These are phyloP conservation scores for Synodontis membranacea DNA, from an alignment of 2,113 vertebrate species.

Conservation along the genomic window DNA sequence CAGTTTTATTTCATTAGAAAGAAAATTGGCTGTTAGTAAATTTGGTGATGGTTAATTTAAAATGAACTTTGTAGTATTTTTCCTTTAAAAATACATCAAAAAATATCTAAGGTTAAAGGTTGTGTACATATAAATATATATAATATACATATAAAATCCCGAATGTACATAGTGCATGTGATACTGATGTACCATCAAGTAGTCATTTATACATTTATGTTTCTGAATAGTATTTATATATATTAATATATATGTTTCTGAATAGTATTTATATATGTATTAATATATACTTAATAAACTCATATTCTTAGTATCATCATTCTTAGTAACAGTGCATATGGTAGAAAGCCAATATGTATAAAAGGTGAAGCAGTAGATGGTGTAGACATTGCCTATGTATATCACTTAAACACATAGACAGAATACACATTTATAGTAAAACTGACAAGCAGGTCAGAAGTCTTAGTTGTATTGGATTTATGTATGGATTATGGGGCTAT, in stretches of 20 bases:
- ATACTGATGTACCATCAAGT: not conserved
- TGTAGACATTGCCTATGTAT: not conserved
- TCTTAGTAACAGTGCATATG: not conserved
- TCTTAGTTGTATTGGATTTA: not conserved
- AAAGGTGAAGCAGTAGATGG: not conserved
- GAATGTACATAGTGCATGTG: not conserved
- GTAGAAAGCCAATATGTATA: not conserved
- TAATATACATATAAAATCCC: not conserved
- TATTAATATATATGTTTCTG: no score
- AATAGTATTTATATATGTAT: slow-evolving; percentile 10
- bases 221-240: not conserved
- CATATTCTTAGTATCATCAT: not conserved
- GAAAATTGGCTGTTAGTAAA: not conserved
- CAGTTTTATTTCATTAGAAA: not conserved
- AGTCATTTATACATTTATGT: not conserved
- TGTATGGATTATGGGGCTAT: not conserved
- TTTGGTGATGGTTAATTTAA: not conserved
- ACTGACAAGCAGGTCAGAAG: not conserved
- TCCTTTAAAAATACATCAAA: not conserved
- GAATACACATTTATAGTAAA: not conserved
- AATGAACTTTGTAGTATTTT: not conserved
- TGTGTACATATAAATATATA: not conserved
- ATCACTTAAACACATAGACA: not conserved
- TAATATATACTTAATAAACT: not conserved
- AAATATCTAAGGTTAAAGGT: not conserved